phyloP scores from a whole-genome alignment of 2,113 vertebrate species.

The Cyanoliseus patagonus region DNA sequence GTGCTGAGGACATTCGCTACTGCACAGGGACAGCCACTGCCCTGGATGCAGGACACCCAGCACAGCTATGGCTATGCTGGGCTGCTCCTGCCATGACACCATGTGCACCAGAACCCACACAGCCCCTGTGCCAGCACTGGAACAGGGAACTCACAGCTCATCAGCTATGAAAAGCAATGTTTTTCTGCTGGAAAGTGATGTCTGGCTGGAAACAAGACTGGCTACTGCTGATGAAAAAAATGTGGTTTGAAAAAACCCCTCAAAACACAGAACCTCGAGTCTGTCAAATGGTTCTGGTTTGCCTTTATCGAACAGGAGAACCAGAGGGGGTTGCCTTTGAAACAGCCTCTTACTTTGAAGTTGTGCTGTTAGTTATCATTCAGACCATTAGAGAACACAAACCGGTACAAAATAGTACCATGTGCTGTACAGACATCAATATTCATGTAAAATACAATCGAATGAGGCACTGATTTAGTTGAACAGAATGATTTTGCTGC shows the following conservation, averaged over 20 bases:
- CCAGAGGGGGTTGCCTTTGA: neutral
- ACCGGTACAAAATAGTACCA: neutral
- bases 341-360: neutral
- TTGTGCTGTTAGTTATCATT: neutral
- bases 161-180: fast-evolving
- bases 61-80: fast-evolving
- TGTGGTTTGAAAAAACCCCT: neutral
- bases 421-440: neutral
- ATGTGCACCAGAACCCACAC: fast-evolving
- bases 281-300: neutral
- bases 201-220: neutral
- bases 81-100: fast-evolving
- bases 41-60: fast-evolving
- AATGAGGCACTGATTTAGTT: neutral
- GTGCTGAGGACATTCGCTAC: neutral
- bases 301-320: neutral
- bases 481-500: neutral
- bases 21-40: fast-evolving
- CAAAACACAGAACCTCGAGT: neutral
- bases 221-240: neutral
- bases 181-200: neutral
- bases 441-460: neutral
- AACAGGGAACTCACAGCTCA: neutral
- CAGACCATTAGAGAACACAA: neutral
- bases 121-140: neutral